phyloP scores from a whole-genome alignment of 1,140 invertebrate species.

The Carposina sasakii region DNA sequence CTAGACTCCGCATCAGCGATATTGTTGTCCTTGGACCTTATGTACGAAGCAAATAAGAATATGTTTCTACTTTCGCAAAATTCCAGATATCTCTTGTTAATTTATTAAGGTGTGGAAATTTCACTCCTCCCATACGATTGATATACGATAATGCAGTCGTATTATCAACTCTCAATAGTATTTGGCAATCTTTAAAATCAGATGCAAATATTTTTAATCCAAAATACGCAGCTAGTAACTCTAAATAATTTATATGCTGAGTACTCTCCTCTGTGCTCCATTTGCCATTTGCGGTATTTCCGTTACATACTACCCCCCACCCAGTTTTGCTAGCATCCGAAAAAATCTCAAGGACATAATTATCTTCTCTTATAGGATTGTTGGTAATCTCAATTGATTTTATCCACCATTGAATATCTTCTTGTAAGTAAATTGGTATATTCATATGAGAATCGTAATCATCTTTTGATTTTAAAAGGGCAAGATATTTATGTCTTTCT shows the following conservation, averaged over 20 bases:
- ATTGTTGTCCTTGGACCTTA: not conserved
- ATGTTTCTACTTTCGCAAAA: not conserved
- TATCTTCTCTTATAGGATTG: constrained; percentile 1
- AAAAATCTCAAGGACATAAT: constrained; percentile 6
- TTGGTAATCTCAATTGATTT: not conserved
- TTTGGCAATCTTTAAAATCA: not conserved
- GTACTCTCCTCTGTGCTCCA: not conserved
- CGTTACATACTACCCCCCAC: constrained; percentile 8
- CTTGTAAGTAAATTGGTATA: not conserved
- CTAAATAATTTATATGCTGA: not conserved
- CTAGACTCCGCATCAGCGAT: not conserved
- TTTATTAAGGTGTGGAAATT: not conserved
- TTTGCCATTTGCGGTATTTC: not conserved
- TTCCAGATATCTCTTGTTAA: not conserved
- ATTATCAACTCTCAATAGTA: not conserved
- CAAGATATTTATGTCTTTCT: constrained; percentile 6
- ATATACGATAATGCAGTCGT: not conserved
- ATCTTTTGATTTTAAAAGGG: not conserved
- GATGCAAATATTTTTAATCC: not conserved
- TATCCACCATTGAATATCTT: constrained; percentile 8
- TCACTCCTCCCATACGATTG: not conserved
- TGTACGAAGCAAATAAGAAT: not conserved
- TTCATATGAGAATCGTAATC: constrained; percentile 7
- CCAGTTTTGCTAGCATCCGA: constrained; percentile 10
- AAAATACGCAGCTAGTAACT: not conserved